Base-by-base conservation (phyloP, 2,888 invertebrate species). In the Lutraria lutraria region DNA sequence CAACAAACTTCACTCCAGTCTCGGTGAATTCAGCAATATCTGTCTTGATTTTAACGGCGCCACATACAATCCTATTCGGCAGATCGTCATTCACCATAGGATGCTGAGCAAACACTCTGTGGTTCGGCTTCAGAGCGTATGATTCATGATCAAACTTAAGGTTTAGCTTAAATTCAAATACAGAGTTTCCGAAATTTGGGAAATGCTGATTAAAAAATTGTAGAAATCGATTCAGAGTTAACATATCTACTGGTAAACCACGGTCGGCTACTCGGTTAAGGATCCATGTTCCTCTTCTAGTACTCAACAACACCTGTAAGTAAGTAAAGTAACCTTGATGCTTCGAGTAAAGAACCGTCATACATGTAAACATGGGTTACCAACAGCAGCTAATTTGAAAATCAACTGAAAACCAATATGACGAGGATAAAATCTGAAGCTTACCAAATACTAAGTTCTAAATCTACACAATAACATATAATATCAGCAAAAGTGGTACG, bases 41-140 rank as follows among this genome's bases (percentile, higher is more conserved):
- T 12, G 95, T 92, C 86, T 96, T 96, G 54, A 97, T 92, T 0
- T 92, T 94, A 25, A 97, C 95, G 25, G 94, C 92, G 15, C 97
- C 97, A 79, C 95, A 95, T 52, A 95, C 94, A 43, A 97, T 94
- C 53, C 96, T 91, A 90, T 97, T 97, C 0, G 96, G 96, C 34
- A 97, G 91, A 16, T 96, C 96, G 86, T 97, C 97, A 87, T 97
- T 97, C 12, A 97, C 95, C 72, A 96, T 96, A 0, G 97, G 97
- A 85, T 96, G 96, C 34, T 95, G 95, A 4, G 93, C 87, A 34
- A 91, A 83, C 10, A 92, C 88, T 8, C 94, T 88, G 91, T 97
- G 96, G 13, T 94, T 91, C 12, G 97, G 97, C 81, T 96, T 96
- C 76, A 97, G 88, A 6, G 95, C 95, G 92, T 96, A 97, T 0